Evolutionary conservation across 2,888 invertebrate genomes (phyloP), one percentile per base, ranked within the genome.

Genomic region (Crepidodera aurea): DNA sequence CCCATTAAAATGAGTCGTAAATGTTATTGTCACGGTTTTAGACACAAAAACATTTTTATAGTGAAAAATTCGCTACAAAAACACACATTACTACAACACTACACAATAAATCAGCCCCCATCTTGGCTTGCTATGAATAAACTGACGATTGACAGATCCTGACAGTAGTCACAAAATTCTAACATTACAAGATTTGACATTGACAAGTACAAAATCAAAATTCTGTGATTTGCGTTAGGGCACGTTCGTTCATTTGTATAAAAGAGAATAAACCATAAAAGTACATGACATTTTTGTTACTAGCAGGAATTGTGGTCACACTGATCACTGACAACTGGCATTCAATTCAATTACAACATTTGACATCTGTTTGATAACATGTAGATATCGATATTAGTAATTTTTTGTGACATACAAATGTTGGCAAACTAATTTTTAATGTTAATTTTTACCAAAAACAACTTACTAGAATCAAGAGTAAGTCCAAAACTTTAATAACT

Each of bases 11-110:
- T 71, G 67, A 68, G 74, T 70, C 73, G 75, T 73, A 73, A 75
- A 72, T 78, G 78, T 81, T 81, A 81, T 81, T 81, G 81, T 81
- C 81, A 78, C 78, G 72, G 77, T 76, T 78, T 78, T 78, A 79
- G 78, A 79, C 79, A 78, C 77, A 71, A 72, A 76, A 78, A 78
- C 79, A 78, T 78, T 78, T 77, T 78, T 73, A 75, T 76, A 74
- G 73, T 71, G 69, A 73, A 65, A 73, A 75, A 74, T 72, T 73
- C 69, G 71, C 69, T 72, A 73, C 61, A 53, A 44, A 75, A 75
- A 78, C 75, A 77, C 76, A 78, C 72, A 69, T 67, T 70, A 65
- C 72, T 73, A 73, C 69, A 70, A 71, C 70, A 74, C 73, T 68
- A 64, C 65, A 74, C 74, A 67, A 51, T 51, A 29, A 58, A 67